Percentiles rank a stretch among this genome's conserved stretches.
phyloP scores from a whole-genome alignment of 2,888 invertebrate species.

The Caradrina clavipalpis region DNA sequence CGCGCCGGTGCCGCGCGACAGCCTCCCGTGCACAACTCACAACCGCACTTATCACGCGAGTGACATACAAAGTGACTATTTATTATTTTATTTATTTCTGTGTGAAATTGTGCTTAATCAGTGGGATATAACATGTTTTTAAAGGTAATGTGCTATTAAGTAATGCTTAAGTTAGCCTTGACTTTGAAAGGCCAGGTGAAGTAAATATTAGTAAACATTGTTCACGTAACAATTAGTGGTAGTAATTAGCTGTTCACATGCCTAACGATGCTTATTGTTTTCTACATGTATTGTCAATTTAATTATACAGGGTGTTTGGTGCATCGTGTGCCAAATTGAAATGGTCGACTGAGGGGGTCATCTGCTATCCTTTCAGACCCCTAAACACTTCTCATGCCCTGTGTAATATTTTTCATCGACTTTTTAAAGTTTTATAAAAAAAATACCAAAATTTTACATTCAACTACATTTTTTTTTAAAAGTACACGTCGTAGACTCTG shows the following conservation, averaged over 20 bases:
- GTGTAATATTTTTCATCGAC: too few species aligned
- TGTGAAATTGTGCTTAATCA: slow-evolving; percentile 66
- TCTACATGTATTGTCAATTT: slow-evolving; percentile 60
- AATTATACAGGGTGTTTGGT: too few species aligned
- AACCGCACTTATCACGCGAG: slow-evolving; percentile 82
- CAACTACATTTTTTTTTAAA: too few species aligned
- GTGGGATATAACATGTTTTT: slow-evolving; percentile 72
- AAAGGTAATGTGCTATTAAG: slow-evolving; percentile 73
- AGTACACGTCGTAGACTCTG: too few species aligned
- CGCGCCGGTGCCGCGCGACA: slow-evolving; percentile 85
- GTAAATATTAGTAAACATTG: slow-evolving; percentile 72
- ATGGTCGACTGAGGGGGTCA: too few species aligned
- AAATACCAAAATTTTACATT: too few species aligned
- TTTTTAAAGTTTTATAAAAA: too few species aligned
- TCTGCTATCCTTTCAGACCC: too few species aligned
- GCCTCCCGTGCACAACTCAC: slow-evolving; percentile 84
- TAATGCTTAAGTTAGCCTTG: slow-evolving; percentile 67
- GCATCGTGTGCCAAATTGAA: too few species aligned
- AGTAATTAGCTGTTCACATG: slow-evolving; percentile 70
- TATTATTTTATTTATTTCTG: slow-evolving; percentile 62
- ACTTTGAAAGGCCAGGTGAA: slow-evolving; percentile 67
- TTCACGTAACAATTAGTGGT: slow-evolving; percentile 70
- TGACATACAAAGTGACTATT: slow-evolving; percentile 75
- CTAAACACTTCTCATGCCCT: too few species aligned
- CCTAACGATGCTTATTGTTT: slow-evolving; percentile 67